Evolutionary conservation across 2,888 invertebrate species (phyloP).

Genomic region (Heteropelma amictum): DNA sequence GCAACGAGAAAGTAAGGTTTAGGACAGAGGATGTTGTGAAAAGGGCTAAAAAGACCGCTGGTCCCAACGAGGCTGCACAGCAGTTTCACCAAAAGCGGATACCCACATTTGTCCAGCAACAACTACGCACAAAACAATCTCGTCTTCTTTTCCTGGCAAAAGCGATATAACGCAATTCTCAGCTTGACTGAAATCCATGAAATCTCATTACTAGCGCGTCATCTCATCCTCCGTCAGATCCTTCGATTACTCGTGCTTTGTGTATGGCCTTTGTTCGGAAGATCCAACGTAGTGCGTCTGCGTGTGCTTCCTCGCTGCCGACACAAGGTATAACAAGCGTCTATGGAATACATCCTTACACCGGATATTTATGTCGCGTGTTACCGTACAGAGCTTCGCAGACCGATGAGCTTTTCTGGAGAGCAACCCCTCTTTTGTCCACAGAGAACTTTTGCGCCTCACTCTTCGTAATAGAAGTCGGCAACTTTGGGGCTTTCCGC

Average conservation of each 20-base stretch:
- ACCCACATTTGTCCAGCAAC: no score
- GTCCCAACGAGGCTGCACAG: conserved; percentile 44
- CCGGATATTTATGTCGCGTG: not conserved
- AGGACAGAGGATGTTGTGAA: conserved; percentile 33
- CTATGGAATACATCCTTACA: not conserved
- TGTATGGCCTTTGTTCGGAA: conserved; percentile 64
- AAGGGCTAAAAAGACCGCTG: conserved; percentile 38
- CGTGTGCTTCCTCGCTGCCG: no score
- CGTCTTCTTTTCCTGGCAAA: conserved; percentile 63
- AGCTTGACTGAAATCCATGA: no score
- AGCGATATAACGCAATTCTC: conserved; percentile 61
- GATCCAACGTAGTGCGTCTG: conserved; percentile 24
- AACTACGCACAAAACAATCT: conserved; percentile 47
- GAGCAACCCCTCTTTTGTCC: not conserved
- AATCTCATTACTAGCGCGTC: conserved; percentile 70
- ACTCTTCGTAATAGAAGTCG: not conserved
- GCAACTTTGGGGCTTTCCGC: not conserved
- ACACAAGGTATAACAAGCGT: no score
- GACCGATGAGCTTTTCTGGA: not conserved
- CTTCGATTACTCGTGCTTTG: conserved; percentile 68
- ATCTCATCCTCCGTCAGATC: conserved; percentile 58
- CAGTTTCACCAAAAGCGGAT: no score
- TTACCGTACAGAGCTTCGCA: not conserved
- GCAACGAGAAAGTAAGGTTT: conserved; percentile 34
- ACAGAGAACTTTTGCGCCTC: not conserved